Base-by-base conservation (phyloP, 1,140 invertebrate species). In the Megalonaias nervosa region DNA sequence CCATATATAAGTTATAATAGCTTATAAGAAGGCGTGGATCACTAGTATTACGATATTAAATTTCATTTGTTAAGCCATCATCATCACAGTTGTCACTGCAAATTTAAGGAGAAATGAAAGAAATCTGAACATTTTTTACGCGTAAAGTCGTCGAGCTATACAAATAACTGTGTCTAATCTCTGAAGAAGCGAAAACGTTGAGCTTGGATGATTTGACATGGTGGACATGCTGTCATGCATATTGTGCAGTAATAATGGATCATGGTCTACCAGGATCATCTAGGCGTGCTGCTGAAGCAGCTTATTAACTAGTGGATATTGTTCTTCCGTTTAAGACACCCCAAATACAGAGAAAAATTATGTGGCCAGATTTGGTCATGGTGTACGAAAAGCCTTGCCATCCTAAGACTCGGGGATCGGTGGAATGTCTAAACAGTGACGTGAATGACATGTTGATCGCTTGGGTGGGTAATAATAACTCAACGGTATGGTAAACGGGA, bases 381-480 rank as follows among this genome's bases (percentile, higher is more conserved):
- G 81, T 86, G 26, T 74, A 85, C 72, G 80, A 82, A 15, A 82
- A 82, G 38, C 77, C 83, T 23, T 58, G 78, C n/a, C 82, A 85
- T 79, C 77, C 80, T 9, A 83, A 87, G 73, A 78, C 48, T 56
- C 82, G 85, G 68, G 81, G 86, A 16, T 78, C 59, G 21, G 77
- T 85, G 62, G 76, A 87, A 62, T 67, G 79, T 55, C 68, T 75
- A n/a, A 86, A 82, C 74, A 60, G 69, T 21, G 83, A 86, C 58
- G 81, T 85, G 23, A 72, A 84, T 48, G 78, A 82, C 62, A 81
- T 84, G 72, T 55, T 83, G 21, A 69, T 73, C 38, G 60, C 75
- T 17, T 84, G 82, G 79, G 76, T 84, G 73, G 19, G 66, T 21
- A 65, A 84, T 64, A 85, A 84, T 61, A 17, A 82, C 64, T 72